Evolutionary conservation across 2,797 vertebrate species (phyloP).

Genomic region (Cephalopachus bancanus): DNA sequence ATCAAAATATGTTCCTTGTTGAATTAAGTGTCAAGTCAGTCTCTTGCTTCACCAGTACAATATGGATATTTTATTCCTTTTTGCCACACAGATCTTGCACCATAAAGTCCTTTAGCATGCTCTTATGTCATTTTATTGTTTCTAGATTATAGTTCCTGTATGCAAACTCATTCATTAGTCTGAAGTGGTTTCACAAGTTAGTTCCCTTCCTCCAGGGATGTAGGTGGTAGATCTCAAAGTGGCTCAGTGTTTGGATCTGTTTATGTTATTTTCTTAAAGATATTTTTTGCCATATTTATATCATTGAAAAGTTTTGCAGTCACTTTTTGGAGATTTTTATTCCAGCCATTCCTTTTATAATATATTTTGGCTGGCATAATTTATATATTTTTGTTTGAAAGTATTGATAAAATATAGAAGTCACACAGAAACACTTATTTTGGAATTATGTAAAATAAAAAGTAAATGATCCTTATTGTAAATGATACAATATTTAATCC

Average conservation of each 20-base stretch:
- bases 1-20: not conserved
- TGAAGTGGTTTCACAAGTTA: not conserved
- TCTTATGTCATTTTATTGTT: not conserved
- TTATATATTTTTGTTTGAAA: not conserved
- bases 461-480: not conserved
- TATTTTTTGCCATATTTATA: not conserved
- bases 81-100: not conserved
- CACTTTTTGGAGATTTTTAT: not conserved
- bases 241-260: not conserved
- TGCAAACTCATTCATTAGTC: not conserved
- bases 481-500: not conserved
- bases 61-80: not conserved
- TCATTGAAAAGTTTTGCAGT: not conserved
- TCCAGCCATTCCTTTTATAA: not conserved
- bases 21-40: not conserved
- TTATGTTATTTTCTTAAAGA: not conserved
- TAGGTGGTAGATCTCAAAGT: not conserved
- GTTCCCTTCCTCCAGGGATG: not conserved
- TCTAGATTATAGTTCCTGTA: not conserved
- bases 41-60: not conserved
- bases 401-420: not conserved
- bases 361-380: not conserved
- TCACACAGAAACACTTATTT: not conserved
- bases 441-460: constrained; percentile 10
- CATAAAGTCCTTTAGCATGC: not conserved